These are phyloP conservation scores for Anastatus disparis DNA, from an alignment of 1,140 invertebrate genomes.

Conservation along the genomic window DNA sequence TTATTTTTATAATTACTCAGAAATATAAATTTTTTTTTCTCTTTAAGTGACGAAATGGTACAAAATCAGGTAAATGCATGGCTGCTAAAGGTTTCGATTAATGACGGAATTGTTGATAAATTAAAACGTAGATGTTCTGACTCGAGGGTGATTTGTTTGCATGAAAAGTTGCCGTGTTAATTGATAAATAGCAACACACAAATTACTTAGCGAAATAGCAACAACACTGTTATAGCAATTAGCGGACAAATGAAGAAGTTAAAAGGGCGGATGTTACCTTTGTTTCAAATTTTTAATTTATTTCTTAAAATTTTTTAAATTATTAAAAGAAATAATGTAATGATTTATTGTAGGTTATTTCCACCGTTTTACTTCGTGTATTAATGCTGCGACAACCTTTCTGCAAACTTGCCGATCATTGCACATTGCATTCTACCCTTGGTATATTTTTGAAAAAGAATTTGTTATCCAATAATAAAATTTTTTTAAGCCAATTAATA, in stretches of 20 bases:
- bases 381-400: slow-evolving; percentile 41
- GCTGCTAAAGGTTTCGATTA: slow-evolving; percentile 50
- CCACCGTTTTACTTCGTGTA: slow-evolving; percentile 26
- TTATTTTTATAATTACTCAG: neutral
- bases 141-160: slow-evolving; percentile 41
- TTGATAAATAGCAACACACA: slow-evolving; percentile 36
- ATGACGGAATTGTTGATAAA: slow-evolving; percentile 55
- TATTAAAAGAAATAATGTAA: no score
- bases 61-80: slow-evolving; percentile 32
- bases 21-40: no score
- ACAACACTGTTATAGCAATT: slow-evolving; percentile 39
- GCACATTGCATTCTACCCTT: slow-evolving; percentile 36
- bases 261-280: slow-evolving; percentile 17
- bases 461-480: neutral
- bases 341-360: no score
- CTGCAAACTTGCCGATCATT: slow-evolving; percentile 42
- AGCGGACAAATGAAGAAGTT: slow-evolving; percentile 18
- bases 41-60: neutral
- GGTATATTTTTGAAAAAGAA: neutral
- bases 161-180: slow-evolving; percentile 42
- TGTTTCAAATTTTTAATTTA: neutral
- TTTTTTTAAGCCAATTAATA: no score
- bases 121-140: slow-evolving; percentile 47
- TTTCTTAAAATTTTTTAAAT: neutral
- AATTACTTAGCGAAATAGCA: slow-evolving; percentile 40